Base-by-base conservation (phyloP, 2,888 invertebrate species). In the Watsonalla cultraria region DNA sequence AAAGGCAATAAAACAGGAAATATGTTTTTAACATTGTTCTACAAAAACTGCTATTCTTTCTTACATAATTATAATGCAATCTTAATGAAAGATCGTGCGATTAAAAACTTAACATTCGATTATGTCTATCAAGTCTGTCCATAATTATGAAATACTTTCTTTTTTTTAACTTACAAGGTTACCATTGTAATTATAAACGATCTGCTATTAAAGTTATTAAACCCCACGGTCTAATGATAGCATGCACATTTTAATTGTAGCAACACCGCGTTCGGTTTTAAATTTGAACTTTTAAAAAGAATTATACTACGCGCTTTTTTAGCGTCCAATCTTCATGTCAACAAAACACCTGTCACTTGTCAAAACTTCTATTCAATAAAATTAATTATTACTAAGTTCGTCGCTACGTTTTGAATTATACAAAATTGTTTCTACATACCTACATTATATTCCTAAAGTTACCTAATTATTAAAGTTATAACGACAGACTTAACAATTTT, bases 241-340 rank as follows among this genome's bases (percentile, higher is more conserved):
- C 70, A 71, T 81, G 73, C 76, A 73, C 69, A 68, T 78, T 81
- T 79, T 82, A 84, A 84, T 82, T 79, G 76, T 65, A 62, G 72
- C 73, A 78, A 65, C 61, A 59, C 57, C 15, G 55, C 54, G 51
- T 58, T 56, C 63, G 54, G 56, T 64, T 65, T 67, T 58, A 60
- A 66, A 73, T 69, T 74, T 65, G 61, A 61, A 65, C 61, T 62
- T 60, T 45, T 53, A 62, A 62, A 62, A 54, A 59, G 61, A 51
- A 46, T 46, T 45, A 54, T 51, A n/a, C 48, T 37, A 56, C 52
- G 47, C 13, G 45, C 42, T 46, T 9, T 15, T 47, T 47, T 47
- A n/a, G n/a, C 34, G 11, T 4, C 45, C 13, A 13, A 45, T 45
- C 7, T 24, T 24, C 24, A 24, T 24, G 24, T 24, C 4, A 4